Evolutionary conservation across 2,888 invertebrate genomes (phyloP).

Genomic region (Coleophora flavipennella): DNA sequence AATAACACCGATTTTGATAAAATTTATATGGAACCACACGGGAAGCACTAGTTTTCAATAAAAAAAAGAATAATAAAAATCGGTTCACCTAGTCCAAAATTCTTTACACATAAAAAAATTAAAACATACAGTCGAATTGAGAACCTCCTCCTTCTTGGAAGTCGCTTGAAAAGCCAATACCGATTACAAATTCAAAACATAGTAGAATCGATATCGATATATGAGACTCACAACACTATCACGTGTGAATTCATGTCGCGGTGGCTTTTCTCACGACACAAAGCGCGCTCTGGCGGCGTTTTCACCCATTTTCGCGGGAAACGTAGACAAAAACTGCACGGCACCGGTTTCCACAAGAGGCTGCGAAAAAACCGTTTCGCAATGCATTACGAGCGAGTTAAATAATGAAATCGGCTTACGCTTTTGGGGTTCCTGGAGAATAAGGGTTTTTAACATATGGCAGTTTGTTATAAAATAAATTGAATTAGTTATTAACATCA

Average conservation of each 20-base stretch:
- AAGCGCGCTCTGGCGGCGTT: constrained; percentile 37
- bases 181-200: neutral
- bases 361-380: constrained; percentile 26
- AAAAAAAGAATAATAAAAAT: no score
- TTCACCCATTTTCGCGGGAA: constrained; percentile 60
- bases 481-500: no score
- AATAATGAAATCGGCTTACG: constrained; percentile 38
- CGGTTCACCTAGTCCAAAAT: no score
- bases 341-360: constrained; percentile 39
- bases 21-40: no score
- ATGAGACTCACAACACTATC: constrained; percentile 27
- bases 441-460: no score
- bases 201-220: constrained; percentile 19
- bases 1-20: no score
- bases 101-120: no score
- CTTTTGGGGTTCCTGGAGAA: constrained; percentile 16
- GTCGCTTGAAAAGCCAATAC: no score
- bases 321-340: constrained; percentile 38
- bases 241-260: constrained; percentile 31
- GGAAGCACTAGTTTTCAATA: no score
- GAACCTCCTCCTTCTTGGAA: no score
- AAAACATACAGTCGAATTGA: no score
- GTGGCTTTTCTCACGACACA: constrained; percentile 49
- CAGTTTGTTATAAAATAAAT: no score
- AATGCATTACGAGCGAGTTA: constrained; percentile 33